Conservation (phyloP, 2,797 vertebrate species). For the Sarcoramphus papa region DNA sequence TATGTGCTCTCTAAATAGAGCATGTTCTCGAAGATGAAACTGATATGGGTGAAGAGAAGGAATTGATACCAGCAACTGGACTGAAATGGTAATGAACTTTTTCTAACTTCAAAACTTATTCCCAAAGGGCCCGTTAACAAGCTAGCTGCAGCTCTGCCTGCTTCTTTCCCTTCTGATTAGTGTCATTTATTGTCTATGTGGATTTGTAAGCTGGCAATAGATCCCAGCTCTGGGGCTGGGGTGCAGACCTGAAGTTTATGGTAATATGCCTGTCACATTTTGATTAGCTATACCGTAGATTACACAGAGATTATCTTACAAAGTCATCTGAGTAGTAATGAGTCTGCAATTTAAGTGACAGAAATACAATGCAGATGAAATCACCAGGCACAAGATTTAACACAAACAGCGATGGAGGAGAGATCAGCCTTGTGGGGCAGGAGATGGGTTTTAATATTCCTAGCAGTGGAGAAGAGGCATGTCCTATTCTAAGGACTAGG, state of each 20-base stretch:
- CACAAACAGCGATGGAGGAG: not conserved
- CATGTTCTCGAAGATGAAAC: not conserved
- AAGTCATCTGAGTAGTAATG: not conserved
- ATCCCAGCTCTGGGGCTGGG: not conserved
- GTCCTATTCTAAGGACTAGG: not conserved
- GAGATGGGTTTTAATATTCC: not conserved
- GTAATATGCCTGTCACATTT: not conserved
- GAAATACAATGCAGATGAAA: not conserved
- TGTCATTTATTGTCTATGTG: not conserved
- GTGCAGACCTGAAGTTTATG: not conserved
- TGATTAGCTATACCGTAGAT: not conserved
- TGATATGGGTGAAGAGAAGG: not conserved
- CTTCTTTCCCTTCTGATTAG: not conserved
- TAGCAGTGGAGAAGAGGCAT: not conserved
- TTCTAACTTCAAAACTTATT: not conserved
- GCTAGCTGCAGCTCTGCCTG: not conserved
- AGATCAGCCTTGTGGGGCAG: not conserved
- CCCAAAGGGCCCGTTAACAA: not conserved
- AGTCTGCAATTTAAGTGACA: not conserved
- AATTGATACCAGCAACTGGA: not conserved
- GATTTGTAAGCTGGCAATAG: not conserved
- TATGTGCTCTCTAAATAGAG: not conserved
- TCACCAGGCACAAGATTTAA: not conserved
- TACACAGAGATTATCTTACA: not conserved
- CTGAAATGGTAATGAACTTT: constrained; percentile 39